phyloP scores from a whole-genome alignment of 2,113 vertebrate genomes.

The Acrocephalus kingi region DNA sequence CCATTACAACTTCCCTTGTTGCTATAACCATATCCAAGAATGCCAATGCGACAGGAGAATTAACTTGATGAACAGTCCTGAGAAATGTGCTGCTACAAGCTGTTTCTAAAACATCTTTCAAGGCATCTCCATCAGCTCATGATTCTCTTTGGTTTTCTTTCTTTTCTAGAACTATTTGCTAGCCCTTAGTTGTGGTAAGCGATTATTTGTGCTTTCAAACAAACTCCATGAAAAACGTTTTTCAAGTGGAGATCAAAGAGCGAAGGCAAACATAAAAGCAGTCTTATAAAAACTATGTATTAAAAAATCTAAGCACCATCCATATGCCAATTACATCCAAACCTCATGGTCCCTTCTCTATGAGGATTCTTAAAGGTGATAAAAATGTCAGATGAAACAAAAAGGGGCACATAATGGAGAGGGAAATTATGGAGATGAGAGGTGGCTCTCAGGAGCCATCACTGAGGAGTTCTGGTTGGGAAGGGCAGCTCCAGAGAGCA shows the following conservation, averaged over 20 bases:
- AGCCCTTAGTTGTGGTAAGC: constrained; percentile 71
- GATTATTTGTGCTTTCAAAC: constrained; percentile 77
- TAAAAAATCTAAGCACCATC: constrained; percentile 65
- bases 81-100: constrained; percentile 43
- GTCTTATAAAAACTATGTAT: constrained; percentile 70
- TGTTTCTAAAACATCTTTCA: constrained; percentile 53
- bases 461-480: neutral
- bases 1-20: constrained; percentile 32
- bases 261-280: constrained; percentile 75
- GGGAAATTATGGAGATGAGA: constrained; percentile 3
- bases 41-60: constrained; percentile 22
- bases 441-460: neutral
- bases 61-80: constrained; percentile 57
- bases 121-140: constrained; percentile 41
- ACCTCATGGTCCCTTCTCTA: constrained; percentile 25
- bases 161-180: constrained; percentile 65
- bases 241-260: constrained; percentile 77
- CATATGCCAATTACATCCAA: constrained; percentile 68
- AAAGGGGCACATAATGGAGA: constrained; percentile 13
- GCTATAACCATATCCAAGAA: constrained; percentile 17
- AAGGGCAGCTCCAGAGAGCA: neutral
- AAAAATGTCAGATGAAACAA: constrained; percentile 52
- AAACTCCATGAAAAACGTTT: constrained; percentile 68
- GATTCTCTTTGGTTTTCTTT: constrained; percentile 63
- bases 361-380: constrained; percentile 52